A percentile compares a stretch with the other conserved stretches of the same genome.
Evolutionary conservation across 2,888 invertebrate genomes (phyloP).

Genomic region (Neelides folsomi): DNA sequence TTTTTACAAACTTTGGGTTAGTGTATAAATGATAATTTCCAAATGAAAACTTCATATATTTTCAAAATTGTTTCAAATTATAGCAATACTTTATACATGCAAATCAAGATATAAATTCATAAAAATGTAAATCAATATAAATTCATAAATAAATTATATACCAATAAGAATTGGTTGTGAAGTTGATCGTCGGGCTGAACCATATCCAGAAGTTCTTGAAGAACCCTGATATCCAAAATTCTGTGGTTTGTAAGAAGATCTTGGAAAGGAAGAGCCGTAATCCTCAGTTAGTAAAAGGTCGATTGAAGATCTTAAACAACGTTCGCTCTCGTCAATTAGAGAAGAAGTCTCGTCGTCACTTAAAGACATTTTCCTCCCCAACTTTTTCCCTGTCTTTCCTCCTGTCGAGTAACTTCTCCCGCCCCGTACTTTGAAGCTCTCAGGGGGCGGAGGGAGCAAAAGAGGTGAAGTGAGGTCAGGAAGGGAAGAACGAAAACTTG

Average conservation of each 20-base stretch:
- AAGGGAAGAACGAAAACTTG: constrained; percentile 20
- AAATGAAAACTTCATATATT: no score
- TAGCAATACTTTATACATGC: no score
- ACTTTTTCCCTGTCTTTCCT: no score
- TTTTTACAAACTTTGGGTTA: no score
- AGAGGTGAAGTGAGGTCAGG: constrained; percentile 17
- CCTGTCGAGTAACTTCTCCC: no score
- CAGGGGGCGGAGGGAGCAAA: not conserved
- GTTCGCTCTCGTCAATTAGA: constrained; percentile 30
- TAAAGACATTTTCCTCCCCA: constrained; percentile 24
- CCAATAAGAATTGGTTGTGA: constrained; percentile 31
- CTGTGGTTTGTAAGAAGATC: no score
- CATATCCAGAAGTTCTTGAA: constrained; percentile 16
- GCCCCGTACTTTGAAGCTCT: not conserved
- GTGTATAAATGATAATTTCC: no score
- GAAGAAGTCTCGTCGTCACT: constrained; percentile 33
- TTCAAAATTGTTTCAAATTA: no score
- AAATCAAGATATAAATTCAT: no score
- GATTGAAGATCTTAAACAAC: constrained; percentile 31
- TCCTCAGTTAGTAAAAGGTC: constrained; percentile 31
- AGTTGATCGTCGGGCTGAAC: constrained; percentile 23
- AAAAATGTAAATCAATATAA: no score
- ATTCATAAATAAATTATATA: constrained; percentile 4
- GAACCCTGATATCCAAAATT: constrained; percentile 5
- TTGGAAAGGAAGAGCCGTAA: constrained; percentile 1